Evolutionary conservation across 2,888 invertebrate species (phyloP).

Genomic region (Molanna angustata): DNA sequence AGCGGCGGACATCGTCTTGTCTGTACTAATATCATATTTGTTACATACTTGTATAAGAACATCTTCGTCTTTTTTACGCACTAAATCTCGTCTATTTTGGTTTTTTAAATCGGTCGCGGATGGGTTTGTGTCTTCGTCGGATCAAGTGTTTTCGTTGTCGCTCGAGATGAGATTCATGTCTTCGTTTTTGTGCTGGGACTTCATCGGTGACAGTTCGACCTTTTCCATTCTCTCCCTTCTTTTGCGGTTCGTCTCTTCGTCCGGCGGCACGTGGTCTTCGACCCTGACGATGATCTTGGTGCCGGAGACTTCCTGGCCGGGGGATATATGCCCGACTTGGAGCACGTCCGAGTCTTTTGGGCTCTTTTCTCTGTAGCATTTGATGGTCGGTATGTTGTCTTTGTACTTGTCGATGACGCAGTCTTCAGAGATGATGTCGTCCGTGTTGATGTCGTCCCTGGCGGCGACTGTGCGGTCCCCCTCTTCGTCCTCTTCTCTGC

Average conservation of each 20-base stretch:
- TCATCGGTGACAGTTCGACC: constrained; percentile 16
- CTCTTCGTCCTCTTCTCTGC: constrained; percentile 59
- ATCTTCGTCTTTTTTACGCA: no score
- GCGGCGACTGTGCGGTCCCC: constrained; percentile 21
- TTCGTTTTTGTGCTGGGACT: constrained; percentile 44
- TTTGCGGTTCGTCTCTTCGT: constrained; percentile 40
- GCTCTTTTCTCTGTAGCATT: constrained; percentile 2
- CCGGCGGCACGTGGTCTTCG: constrained; percentile 37
- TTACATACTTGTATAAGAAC: no score
- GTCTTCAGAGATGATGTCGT: constrained; percentile 51
- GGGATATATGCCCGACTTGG: constrained; percentile 38
- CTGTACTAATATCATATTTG: no score
- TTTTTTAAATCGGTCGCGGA: no score
- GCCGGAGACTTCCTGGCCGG: constrained; percentile 51
- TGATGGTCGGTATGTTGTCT: constrained; percentile 7
- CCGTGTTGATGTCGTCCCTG: constrained; percentile 48
- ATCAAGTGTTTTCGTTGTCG: constrained; percentile 54
- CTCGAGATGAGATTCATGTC: constrained; percentile 53
- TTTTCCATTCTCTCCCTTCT: not conserved
- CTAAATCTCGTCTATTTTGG: no score
- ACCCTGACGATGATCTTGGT: constrained; percentile 38
- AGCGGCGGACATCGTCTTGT: no score
- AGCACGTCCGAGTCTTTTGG: constrained; percentile 25
- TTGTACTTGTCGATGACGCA: constrained; percentile 41
- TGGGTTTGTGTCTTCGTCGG: no score